Percentiles rank a stretch among this genome's conserved stretches.
Evolutionary conservation across 1,140 invertebrate species (phyloP).

Genomic region (Lasioglossum albipes): DNA sequence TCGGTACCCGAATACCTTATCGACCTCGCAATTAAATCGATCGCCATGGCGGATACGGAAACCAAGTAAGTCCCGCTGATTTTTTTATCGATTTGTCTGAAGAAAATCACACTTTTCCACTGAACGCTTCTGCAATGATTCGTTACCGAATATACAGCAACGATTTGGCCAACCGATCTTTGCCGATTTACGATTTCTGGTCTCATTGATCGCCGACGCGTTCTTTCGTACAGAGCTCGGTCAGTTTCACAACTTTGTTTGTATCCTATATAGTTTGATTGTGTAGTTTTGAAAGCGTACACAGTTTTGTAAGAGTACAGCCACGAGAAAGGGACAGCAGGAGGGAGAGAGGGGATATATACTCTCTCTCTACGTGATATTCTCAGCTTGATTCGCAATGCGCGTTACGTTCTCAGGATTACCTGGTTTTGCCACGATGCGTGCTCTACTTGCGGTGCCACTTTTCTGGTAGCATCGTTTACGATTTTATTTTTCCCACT

Average conservation of each 20-base stretch:
- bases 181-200: not conserved
- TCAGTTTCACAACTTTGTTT: constrained; percentile 15
- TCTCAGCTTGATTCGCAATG: constrained; percentile 59
- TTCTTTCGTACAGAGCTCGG: not conserved
- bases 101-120: constrained; percentile 40
- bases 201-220: not conserved
- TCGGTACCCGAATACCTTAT: constrained; percentile 37
- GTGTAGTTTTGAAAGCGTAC: constrained; percentile 38
- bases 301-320: constrained; percentile 19
- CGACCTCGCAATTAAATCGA: constrained; percentile 45
- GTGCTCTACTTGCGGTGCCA: constrained; percentile 56
- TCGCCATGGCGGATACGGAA: constrained; percentile 76
- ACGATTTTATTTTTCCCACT: constrained; percentile 36
- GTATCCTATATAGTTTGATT: not conserved
- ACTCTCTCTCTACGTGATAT: constrained; percentile 49
- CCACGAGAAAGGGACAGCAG: constrained; percentile 38
- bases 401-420: constrained; percentile 62
- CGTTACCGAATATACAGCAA: constrained; percentile 8
- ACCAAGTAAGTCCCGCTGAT: constrained; percentile 72
- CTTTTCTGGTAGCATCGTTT: constrained; percentile 48
- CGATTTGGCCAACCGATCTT: not conserved
- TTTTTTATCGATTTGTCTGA: constrained; percentile 43
- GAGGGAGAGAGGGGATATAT: constrained; percentile 41
- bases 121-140: constrained; percentile 31
- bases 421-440: constrained; percentile 56